Base-by-base conservation (phyloP, 2,888 invertebrate genomes). In the Diachrysia chrysitis region DNA sequence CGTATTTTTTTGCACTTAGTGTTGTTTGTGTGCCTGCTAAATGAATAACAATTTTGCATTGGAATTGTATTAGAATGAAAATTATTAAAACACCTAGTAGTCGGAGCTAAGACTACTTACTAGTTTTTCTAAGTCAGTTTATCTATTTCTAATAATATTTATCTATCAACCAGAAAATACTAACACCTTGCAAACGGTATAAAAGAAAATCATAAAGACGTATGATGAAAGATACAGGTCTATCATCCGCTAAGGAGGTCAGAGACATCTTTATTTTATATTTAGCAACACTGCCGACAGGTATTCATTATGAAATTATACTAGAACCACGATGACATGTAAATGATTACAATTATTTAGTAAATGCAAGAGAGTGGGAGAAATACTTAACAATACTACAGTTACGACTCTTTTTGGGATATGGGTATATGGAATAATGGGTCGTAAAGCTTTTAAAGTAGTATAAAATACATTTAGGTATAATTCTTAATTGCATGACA, bases 191-290 rank as follows among this genome's bases (percentile, higher is more conserved):
- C 42, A 37, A 37, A 42, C 42, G 42, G 4, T 42, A 6, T n/a
- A 37, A 16, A 37, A 42, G 42, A 42, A 16, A 12, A 14, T 7
- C 12, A 21, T 53, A 63, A 56, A 51, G 51, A 12, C 51, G 29
- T 17, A 23, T 63, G 46, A 63, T 53, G 62, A 35, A 57, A 66
- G 51, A 57, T 54, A 16, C 32, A 4, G 12, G 21, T 62, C 32
- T 29, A 17, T 67, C 67, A 17, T 67, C 67, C 58, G 61, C 21
- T 56, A 5, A 21, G 32, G 48, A 59, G 66, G 72, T 62, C 58
- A 48, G 23, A n/a, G 4, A 66, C 10, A 56, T 60, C 16, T 55
- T 25, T 53, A 21, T 29, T 2, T 32, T 48, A 21, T 17, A 25
- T 25, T 48, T 48, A 21, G 48, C 21, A 51, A 51, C 21, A 21